Evolutionary conservation across 2,888 invertebrate genomes (phyloP).

Genomic region (Drepanosiphum platanoidis): DNA sequence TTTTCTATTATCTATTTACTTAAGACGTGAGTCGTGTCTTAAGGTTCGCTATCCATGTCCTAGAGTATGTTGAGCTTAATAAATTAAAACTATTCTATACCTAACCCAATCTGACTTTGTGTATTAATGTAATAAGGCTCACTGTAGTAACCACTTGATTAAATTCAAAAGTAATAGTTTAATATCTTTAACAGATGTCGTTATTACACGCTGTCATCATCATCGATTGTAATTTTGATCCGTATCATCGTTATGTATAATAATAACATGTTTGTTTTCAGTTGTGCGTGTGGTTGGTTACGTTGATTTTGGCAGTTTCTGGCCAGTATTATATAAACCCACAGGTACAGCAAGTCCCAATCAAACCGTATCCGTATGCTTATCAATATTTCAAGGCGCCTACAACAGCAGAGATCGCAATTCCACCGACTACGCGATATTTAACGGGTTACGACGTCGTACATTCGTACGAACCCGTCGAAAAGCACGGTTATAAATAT

Average conservation of each 20-base stretch:
- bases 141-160: too few relatives aligned
- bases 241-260: not conserved
- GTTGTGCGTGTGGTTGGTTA: constrained; percentile 26
- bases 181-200: too few relatives aligned
- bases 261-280: constrained; percentile 1
- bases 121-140: too few relatives aligned
- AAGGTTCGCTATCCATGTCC: too few relatives aligned
- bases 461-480: constrained; percentile 66
- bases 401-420: constrained; percentile 11
- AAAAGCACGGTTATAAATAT: constrained; percentile 67
- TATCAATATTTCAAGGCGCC: constrained; percentile 47
- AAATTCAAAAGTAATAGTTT: too few relatives aligned
- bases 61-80: too few relatives aligned
- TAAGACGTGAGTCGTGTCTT: too few relatives aligned
- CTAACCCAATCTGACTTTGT: too few relatives aligned
- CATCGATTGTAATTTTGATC: not conserved
- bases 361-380: constrained; percentile 39
- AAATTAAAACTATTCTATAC: too few relatives aligned
- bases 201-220: not conserved
- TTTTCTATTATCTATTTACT: too few relatives aligned
- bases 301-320: constrained; percentile 11
- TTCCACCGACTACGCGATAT: constrained; percentile 63
- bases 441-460: constrained; percentile 65
- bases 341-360: constrained; percentile 10
- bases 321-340: constrained; percentile 43